Evolutionary conservation across 2,113 vertebrate genomes (phyloP).

Genomic region (Agapornis roseicollis): DNA sequence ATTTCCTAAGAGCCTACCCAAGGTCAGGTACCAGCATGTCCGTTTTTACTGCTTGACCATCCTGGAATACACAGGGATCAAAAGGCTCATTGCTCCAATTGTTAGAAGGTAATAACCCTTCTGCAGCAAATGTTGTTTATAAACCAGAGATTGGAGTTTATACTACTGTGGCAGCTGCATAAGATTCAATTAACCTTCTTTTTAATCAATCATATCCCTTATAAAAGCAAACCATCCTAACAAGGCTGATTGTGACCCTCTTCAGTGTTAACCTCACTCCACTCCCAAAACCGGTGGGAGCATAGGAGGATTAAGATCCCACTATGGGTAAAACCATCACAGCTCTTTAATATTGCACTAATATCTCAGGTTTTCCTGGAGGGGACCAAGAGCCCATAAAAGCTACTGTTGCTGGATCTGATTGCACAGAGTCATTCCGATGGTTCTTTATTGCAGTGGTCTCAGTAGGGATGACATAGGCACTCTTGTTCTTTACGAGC

Average conservation of each 20-base stretch:
- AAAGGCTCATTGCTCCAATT: background rate
- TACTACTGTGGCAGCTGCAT: background rate
- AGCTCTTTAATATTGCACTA: background rate
- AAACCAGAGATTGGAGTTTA: background rate
- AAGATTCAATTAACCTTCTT: constrained; percentile 47
- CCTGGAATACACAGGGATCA: background rate
- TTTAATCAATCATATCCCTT: constrained; percentile 18
- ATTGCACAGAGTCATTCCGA: constrained; percentile 56
- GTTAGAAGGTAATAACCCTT: background rate
- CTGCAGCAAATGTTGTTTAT: constrained; percentile 23
- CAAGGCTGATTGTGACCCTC: background rate
- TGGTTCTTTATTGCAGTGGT: constrained; percentile 52
- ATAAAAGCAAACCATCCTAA: background rate
- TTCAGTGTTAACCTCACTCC: background rate
- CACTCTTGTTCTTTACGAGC: constrained; percentile 69
- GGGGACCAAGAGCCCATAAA: constrained; percentile 33
- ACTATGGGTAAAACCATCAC: background rate
- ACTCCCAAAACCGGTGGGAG: background rate
- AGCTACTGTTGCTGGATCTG: constrained; percentile 16
- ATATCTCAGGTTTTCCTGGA: constrained; percentile 54
- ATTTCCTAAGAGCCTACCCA: background rate
- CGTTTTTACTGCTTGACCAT: background rate
- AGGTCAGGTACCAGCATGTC: background rate
- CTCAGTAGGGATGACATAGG: constrained; percentile 65
- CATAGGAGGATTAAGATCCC: background rate